Base-by-base conservation (phyloP, 2,888 invertebrate species). In the Eupithecia exiguata region DNA sequence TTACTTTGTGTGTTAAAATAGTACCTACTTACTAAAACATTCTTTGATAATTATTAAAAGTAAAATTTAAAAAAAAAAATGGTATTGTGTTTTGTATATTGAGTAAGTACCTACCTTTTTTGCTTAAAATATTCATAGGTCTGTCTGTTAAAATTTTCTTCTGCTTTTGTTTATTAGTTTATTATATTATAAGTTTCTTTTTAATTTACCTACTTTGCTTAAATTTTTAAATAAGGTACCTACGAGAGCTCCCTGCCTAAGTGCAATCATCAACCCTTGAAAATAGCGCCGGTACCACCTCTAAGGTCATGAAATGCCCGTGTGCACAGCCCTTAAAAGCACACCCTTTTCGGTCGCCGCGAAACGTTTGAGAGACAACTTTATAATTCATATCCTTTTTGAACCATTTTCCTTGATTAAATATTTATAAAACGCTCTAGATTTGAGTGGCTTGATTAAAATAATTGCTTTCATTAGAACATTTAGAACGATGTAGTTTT, bases 381-480 rank as follows among this genome's bases (percentile, higher is more conserved):
- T 89, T 87, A 91, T 93, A 93, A 93, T 91, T 92, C 88, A 92
- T 79, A 77, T 91, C 92, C 92, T 92, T 93, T 93, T 92, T 87
- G 87, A 86, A 84, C 87, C 91, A 91, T 93, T 94, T 94, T 92
- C 90, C 84, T 82, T 86, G 83, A 91, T 93, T 88, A 92, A 93
- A 90, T 88, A 93, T 93, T 92, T 88, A 93, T 89, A 81, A 84
- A 84, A 84, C 81, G 85, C 85, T 87, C 86, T 86, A 82, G 87
- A 89, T 91, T 90, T 89, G 85, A 88, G 86, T 87, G 84, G 83
- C 84, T 87, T 88, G 89, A 90, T 89, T 90, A 85, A 80, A 81
- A 83, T 85, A 86, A 88, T 88, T 87, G 91, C 89, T 88, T 84
- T 80, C 80, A 82, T 79, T 82, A 80, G 35, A 70, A 53, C 30